Conservation (phyloP, 2,888 invertebrate species). For the Leucoma salicis region DNA sequence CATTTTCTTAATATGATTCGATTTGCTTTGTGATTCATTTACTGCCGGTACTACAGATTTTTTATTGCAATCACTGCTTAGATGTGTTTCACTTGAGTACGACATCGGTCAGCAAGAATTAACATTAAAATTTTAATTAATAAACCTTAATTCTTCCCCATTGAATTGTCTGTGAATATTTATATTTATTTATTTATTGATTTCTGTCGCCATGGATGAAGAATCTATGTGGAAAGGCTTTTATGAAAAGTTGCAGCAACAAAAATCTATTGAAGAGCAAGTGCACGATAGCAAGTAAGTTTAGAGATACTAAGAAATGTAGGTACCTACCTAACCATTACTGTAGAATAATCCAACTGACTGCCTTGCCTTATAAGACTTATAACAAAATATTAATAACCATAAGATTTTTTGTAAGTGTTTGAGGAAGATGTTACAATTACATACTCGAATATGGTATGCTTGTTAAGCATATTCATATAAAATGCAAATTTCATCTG, state of each 20-base stretch:
- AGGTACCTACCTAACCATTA: too few species aligned
- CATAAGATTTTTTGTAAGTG: too few species aligned
- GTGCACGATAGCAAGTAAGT: slow-evolving; percentile 86
- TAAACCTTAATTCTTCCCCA: background rate
- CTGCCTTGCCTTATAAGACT: too few species aligned
- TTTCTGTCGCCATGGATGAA: slow-evolving; percentile 79
- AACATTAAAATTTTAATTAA: too few species aligned
- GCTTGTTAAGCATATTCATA: too few species aligned
- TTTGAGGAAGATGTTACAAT: too few species aligned
- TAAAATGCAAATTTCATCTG: too few species aligned
- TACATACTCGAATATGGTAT: too few species aligned
- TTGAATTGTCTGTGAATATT: too few species aligned
- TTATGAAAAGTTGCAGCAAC: slow-evolving; percentile 85
- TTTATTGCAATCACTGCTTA: slow-evolving; percentile 35
- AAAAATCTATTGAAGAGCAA: slow-evolving; percentile 83
- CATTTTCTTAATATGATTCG: slow-evolving; percentile 65
- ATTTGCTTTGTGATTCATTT: slow-evolving; percentile 57
- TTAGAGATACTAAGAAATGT: slow-evolving; percentile 7
- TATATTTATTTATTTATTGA: background rate
- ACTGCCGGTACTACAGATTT: slow-evolving; percentile 43
- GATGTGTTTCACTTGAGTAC: background rate
- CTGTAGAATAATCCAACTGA: too few species aligned
- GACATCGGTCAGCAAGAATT: too few species aligned
- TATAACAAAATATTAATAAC: too few species aligned
- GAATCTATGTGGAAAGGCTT: slow-evolving; percentile 90